These are phyloP conservation scores for Molossus molossus DNA, from an alignment of 2,797 vertebrate species.

Conservation along the genomic window DNA sequence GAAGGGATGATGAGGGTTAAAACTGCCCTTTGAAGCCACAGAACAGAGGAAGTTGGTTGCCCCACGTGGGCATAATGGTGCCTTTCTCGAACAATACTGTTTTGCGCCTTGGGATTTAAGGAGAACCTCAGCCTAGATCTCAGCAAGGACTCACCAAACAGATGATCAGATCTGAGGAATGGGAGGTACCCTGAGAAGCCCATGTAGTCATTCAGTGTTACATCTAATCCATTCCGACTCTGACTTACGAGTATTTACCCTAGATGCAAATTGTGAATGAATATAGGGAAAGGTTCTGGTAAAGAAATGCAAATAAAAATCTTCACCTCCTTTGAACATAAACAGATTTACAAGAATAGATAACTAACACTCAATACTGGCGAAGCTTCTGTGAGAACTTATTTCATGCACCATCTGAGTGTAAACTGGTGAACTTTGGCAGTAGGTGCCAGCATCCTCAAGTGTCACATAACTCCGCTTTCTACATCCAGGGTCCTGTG, in stretches of 20 bases:
- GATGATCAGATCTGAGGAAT: neutral
- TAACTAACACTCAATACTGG: neutral
- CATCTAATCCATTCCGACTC: neutral
- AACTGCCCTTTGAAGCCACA: too few relatives aligned
- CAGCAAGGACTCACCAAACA: neutral
- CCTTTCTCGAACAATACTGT: neutral
- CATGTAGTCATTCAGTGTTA: neutral
- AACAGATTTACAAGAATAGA: neutral
- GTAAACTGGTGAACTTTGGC: neutral
- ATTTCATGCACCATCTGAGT: neutral
- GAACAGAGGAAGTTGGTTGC: neutral
- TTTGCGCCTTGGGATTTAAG: neutral
- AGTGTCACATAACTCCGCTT: neutral
- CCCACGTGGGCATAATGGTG: rapidly evolving
- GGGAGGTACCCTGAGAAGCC: neutral
- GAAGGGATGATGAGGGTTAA: neutral
- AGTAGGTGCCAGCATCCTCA: neutral
- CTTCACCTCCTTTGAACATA: neutral
- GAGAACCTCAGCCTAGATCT: neutral
- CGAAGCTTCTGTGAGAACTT: neutral
- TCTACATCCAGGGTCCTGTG: neutral
- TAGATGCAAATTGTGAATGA: neutral
- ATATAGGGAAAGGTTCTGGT: neutral
- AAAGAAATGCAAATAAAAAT: neutral
- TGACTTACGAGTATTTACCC: neutral